A percentile compares a stretch with the other conserved stretches of the same genome.
phyloP scores from a whole-genome alignment of 2,113 vertebrate species.

The Capreolus pygargus region DNA sequence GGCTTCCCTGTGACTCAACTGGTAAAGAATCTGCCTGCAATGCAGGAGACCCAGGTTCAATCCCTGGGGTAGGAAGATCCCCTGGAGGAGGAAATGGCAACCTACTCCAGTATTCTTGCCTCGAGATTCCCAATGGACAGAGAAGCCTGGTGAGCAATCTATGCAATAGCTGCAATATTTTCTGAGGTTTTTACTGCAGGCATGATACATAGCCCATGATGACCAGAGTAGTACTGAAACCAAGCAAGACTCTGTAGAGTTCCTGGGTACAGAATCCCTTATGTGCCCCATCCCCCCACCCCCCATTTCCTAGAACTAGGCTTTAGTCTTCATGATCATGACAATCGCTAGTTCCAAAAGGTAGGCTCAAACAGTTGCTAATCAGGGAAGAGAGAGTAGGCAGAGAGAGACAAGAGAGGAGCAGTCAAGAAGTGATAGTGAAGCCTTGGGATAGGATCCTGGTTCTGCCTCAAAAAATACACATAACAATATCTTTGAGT shows the following conservation, averaged over 20 bases:
- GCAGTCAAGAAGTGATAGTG: neutral
- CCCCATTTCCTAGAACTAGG: neutral
- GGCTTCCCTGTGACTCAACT: neutral
- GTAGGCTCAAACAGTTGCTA: neutral
- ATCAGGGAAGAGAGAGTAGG: neutral
- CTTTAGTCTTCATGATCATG: neutral
- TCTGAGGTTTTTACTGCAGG: conserved; percentile 94
- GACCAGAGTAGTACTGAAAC: conserved; percentile 84
- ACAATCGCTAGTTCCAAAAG: neutral
- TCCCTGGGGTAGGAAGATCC: neutral
- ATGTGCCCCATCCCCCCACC: neutral
- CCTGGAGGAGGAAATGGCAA: neutral
- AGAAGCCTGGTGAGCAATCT: neutral
- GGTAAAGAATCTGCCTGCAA: neutral
- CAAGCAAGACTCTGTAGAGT: neutral
- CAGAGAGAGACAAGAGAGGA: neutral
- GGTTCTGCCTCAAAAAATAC: neutral
- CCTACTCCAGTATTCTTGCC: neutral
- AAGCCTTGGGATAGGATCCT: neutral
- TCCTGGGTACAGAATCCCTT: neutral
- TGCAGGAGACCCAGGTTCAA: neutral
- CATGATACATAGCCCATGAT: conserved; percentile 95
- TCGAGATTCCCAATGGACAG: neutral
- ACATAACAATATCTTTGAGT: neutral
- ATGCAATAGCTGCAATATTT: conserved; percentile 84